Evolutionary conservation across 2,113 vertebrate species (phyloP).

Genomic region (Myotis davidii): DNA sequence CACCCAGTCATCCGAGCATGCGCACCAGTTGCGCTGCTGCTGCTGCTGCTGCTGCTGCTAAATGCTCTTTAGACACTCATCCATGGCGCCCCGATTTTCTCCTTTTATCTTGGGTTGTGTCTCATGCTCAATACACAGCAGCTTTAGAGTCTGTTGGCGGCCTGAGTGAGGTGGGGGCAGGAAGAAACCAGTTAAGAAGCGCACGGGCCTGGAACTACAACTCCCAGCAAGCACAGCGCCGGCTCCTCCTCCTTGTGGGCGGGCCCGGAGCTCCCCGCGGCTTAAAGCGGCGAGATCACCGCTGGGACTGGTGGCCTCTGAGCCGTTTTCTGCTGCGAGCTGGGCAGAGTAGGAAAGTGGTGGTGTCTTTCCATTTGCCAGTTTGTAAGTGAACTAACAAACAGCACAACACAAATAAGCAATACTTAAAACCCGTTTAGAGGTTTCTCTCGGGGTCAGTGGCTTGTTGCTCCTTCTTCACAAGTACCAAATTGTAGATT

Average conservation of each 20-base stretch:
- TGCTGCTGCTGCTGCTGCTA: too few relatives aligned
- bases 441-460: background rate
- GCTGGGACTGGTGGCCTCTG: fast-evolving
- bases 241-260: background rate
- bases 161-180: fast-evolving
- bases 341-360: fast-evolving
- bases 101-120: background rate
- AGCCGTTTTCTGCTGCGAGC: fast-evolving
- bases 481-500: background rate
- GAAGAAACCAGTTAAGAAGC: fast-evolving
- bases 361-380: background rate
- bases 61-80: background rate
- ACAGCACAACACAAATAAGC: background rate
- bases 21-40: background rate
- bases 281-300: slow-evolving; percentile 70
- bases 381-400: background rate
- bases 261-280: fast-evolving
- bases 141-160: background rate
- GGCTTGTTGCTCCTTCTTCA: background rate
- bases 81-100: background rate
- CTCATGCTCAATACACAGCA: background rate
- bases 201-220: background rate
- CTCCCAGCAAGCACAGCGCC: background rate
- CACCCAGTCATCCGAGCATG: background rate
- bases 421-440: background rate